phyloP scores from a whole-genome alignment of 2,888 invertebrate genomes.

The Hydrotaea cyrtoneurina region DNA sequence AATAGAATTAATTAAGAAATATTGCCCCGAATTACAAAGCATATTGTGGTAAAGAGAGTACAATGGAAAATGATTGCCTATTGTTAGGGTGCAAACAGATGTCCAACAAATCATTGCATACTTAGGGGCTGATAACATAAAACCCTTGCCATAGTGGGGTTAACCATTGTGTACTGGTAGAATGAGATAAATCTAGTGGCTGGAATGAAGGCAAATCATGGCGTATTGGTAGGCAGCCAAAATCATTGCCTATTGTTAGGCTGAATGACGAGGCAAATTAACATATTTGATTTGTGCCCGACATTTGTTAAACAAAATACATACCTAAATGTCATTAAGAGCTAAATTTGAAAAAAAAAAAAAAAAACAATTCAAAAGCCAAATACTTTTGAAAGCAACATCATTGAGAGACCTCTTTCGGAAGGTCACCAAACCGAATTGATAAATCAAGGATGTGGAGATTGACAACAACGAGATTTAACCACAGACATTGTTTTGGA shows the following conservation, averaged over 20 bases:
- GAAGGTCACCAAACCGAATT: neutral
- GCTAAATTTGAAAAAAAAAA: conserved; percentile 1
- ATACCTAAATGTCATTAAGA: conserved; percentile 39
- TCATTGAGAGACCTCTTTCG: neutral
- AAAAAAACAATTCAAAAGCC: neutral
- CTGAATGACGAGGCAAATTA: neutral
- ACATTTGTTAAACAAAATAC: conserved; percentile 1
- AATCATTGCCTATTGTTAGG: conserved; percentile 42
- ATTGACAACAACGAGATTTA: neutral
- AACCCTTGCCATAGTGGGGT: too few species aligned
- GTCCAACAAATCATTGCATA: neutral
- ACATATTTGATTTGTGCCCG: conserved; percentile 41
- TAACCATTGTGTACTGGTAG: too few species aligned
- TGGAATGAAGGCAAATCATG: neutral
- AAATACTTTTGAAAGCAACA: conserved; percentile 2
- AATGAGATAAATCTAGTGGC: too few species aligned
- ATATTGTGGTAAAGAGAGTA: too few species aligned
- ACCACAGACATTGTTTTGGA: neutral
- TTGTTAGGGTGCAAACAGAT: neutral
- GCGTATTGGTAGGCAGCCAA: neutral
- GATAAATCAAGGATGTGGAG: too few species aligned
- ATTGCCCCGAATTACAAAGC: neutral
- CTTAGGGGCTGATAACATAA: neutral
- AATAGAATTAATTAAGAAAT: neutral
- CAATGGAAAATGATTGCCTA: neutral